These are phyloP conservation scores for Cephalotes varians DNA, from an alignment of 2,888 invertebrate genomes.

Conservation along the genomic window DNA sequence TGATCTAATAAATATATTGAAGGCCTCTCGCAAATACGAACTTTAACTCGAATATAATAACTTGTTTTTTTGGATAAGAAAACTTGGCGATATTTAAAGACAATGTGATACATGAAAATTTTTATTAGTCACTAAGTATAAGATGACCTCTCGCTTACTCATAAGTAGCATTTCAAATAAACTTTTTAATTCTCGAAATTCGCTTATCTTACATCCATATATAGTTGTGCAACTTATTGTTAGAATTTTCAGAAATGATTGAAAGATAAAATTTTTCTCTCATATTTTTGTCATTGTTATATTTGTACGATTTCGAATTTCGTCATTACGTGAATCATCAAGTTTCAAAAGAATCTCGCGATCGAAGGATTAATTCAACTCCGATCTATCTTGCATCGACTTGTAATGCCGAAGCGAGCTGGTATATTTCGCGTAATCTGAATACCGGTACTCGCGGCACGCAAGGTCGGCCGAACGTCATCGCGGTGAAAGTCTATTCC, in stretches of 20 bases:
- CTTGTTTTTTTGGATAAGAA: not conserved
- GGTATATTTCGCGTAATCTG: conserved; percentile 62
- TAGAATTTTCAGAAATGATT: not conserved
- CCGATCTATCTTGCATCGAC: not conserved
- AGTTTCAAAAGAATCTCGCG: not conserved
- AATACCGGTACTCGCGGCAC: conserved; percentile 71
- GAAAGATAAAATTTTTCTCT: not conserved
- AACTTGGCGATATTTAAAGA: not conserved
- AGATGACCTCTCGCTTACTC: too few relatives aligned
- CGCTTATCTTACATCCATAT: not conserved
- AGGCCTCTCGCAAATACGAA: not conserved
- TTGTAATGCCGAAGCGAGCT: not conserved
- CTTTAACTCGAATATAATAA: not conserved
- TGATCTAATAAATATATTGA: conserved; percentile 11
- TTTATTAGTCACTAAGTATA: not conserved
- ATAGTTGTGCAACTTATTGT: not conserved
- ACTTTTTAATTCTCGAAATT: not conserved
- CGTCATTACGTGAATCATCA: not conserved
- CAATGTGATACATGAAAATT: not conserved
- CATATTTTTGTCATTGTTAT: not conserved
- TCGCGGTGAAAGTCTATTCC: conserved; percentile 76
- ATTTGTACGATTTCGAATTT: not conserved
- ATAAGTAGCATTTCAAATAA: not conserved
- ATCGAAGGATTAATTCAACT: not conserved
- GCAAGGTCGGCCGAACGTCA: conserved; percentile 76